These are phyloP conservation scores for Sthenelais limicola DNA, from an alignment of 2,888 invertebrate species.

Conservation along the genomic window DNA sequence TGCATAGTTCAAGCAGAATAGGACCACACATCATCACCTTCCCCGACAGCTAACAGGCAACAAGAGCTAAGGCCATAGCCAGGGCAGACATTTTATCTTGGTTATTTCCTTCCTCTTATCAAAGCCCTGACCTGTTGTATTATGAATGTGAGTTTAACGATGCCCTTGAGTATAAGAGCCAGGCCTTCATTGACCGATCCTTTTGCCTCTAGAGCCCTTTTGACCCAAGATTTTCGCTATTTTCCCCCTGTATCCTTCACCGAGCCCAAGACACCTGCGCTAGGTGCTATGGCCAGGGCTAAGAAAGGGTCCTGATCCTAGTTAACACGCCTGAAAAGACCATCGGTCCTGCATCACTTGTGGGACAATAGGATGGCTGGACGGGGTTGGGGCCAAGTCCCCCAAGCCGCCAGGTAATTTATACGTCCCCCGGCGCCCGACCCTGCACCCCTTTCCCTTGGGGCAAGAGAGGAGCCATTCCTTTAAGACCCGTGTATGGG, in stretches of 20 bases:
- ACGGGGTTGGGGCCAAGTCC: constrained; percentile 24
- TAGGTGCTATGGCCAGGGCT: neutral
- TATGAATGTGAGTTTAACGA: constrained; percentile 24
- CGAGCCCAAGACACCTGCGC: neutral
- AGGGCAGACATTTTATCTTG: constrained; percentile 21
- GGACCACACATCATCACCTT: no score
- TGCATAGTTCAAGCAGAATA: no score
- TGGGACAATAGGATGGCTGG: constrained; percentile 26
- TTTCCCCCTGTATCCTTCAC: neutral
- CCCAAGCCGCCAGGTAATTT: no score
- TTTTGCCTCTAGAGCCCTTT: constrained; percentile 20
- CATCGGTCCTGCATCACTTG: neutral
- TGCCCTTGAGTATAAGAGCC: constrained; percentile 26
- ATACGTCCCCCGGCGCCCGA: constrained; percentile 4
- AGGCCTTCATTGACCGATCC: no score
- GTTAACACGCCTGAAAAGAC: constrained; percentile 34
- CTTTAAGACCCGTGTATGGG: no score
- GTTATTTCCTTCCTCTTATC: constrained; percentile 1
- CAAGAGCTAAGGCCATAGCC: constrained; percentile 1
- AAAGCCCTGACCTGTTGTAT: constrained; percentile 21
- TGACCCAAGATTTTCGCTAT: neutral
- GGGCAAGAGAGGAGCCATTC: constrained; percentile 2
- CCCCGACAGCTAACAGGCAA: no score
- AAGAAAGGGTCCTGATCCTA: constrained; percentile 11
- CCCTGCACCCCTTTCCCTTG: neutral